These are phyloP conservation scores for Amazona vittata DNA, from an alignment of 2,113 vertebrate genomes.

Conservation along the genomic window DNA sequence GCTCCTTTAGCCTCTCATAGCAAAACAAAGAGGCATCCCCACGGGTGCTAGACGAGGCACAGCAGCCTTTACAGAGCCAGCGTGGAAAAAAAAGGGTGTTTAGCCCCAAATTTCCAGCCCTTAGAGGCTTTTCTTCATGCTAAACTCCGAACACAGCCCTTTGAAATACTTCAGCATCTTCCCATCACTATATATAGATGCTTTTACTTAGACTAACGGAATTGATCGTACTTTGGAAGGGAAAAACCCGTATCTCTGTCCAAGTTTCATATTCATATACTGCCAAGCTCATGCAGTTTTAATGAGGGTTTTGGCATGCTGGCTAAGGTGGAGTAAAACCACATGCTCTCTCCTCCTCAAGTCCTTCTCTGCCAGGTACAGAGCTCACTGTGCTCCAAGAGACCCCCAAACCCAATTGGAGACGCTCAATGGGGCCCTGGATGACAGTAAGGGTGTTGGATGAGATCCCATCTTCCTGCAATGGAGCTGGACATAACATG, in stretches of 20 bases:
- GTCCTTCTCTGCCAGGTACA: not conserved
- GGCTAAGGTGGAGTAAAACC: not conserved
- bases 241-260: not conserved
- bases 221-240: not conserved
- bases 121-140: not conserved
- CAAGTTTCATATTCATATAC: not conserved
- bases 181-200: not conserved
- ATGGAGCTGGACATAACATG: not conserved
- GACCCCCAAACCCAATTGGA: not conserved
- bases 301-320: not conserved
- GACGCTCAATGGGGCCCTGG: not conserved
- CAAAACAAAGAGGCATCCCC: not conserved
- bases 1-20: not conserved
- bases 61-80: not conserved
- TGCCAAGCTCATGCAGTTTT: not conserved
- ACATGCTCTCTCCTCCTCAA: fast-evolving
- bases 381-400: not conserved
- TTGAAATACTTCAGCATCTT: not conserved
- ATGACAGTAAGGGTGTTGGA: not conserved
- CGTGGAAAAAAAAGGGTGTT: fast-evolving
- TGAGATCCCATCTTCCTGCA: not conserved
- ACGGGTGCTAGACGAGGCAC: fast-evolving
- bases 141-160: not conserved
- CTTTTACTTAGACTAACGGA: not conserved
- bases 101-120: not conserved